phyloP scores from a whole-genome alignment of 2,113 vertebrate genomes.

The Gallinago jamesoni region DNA sequence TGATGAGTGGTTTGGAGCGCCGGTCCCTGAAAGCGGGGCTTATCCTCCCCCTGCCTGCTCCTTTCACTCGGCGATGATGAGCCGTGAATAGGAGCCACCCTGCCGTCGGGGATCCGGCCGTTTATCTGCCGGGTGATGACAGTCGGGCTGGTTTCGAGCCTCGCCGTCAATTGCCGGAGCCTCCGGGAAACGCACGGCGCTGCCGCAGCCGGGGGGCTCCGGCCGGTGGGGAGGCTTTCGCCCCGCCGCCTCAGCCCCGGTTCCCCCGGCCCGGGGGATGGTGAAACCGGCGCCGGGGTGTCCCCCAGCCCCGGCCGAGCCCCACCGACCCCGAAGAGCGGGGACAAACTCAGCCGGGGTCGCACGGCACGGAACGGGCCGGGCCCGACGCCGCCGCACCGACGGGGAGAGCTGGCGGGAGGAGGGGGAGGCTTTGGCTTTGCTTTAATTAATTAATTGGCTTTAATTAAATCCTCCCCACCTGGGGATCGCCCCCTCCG shows the following conservation, averaged over 20 bases:
- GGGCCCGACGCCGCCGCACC: neutral
- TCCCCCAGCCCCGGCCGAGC: no score
- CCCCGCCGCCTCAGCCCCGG: neutral
- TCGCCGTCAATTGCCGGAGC: constrained; percentile 68
- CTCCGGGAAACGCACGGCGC: constrained; percentile 68
- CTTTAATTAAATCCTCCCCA: neutral
- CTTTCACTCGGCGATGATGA: constrained; percentile 61
- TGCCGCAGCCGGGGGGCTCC: neutral
- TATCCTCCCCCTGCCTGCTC: constrained; percentile 46
- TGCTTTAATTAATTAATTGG: neutral
- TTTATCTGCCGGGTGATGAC: constrained; percentile 76
- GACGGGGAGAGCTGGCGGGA: neutral
- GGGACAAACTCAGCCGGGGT: neutral
- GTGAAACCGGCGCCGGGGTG: neutral
- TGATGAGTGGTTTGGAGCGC: constrained; percentile 64
- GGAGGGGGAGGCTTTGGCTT: neutral
- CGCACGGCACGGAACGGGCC: neutral
- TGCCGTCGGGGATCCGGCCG: constrained; percentile 69
- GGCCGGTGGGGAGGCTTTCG: neutral
- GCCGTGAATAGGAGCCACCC: constrained; percentile 63
- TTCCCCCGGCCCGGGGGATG: neutral
- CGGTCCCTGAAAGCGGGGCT: constrained; percentile 69
- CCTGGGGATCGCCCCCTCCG: no score
- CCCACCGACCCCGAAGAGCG: neutral
- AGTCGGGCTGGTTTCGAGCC: constrained; percentile 52